Evolutionary conservation across 2,797 vertebrate species (phyloP), one percentile per base, ranked within the genome.

Genomic region (Centroberyx gerrardi): DNA sequence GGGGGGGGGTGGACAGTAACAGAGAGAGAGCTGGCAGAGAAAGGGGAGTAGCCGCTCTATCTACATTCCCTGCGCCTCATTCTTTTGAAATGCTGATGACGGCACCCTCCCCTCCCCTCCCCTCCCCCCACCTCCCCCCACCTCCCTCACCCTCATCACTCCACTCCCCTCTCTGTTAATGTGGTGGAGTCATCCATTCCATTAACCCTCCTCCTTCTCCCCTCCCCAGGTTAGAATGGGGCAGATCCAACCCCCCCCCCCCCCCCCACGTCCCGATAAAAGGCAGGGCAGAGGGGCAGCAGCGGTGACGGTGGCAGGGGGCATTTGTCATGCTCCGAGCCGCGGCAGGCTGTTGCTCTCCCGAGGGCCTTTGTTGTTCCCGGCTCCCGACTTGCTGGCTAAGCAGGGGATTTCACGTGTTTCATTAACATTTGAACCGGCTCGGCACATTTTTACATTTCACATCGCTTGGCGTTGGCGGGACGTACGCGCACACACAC

Each of bases 401-500:
- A 95, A 96, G 95, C 95, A 95, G 90, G 90, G 92, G 93, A 92
- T 95, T 95, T 93, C 84, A 85, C 92, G 91, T 94, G 93, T 95
- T 93, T 93, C 92, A 96, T 96, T 95, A 96, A 93, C 94, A 94
- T 96, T 93, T 94, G 92, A 96, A 94, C 91, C 93, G 89, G 83
- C 87, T 89, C 86, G 68, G 85, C 92, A 74, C 88, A 89, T 93
- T 88, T 82, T 76, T 88, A 73, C 76, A 68, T 85, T 78, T 91
- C 73, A 81, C 81, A 71, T 70, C 18, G 52, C 66, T 84, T 31
- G 61, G 66, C 51, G 3, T 69, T 63, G 60, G 56, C 29, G 72
- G 68, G 60, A 60, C 29, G 7, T 62, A 59, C 49, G 17, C 17
- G 3, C n/a, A 65, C 64, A 13, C 40, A 6, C 27, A 58, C 38